Base-by-base conservation (phyloP, 2,113 vertebrate genomes). In the Charina bottae region DNA sequence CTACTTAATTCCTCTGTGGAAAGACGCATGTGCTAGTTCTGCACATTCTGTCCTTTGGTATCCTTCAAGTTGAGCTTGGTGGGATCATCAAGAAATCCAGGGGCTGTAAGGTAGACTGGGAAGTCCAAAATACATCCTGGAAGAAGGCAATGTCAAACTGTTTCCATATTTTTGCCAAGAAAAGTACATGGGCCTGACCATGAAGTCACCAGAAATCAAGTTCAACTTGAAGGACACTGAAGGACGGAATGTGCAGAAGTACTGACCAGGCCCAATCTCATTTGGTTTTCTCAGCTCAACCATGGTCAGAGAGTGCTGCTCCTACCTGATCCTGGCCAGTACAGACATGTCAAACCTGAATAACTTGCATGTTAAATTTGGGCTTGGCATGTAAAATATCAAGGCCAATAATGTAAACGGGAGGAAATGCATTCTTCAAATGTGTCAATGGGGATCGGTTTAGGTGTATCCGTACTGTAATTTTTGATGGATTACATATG, bases 1-100 rank as follows among this genome's bases (percentile, higher is more conserved):
- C 21, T 8, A 84, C 1, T 2, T 59, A 23, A 91, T 92, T 89
- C 93, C 23, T 26, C 59, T 42, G 33, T 1, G 91, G 88, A 24
- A 24, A 87, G 58, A 0, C 90, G 59, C n/a, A 42, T 46, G 56
- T 92, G 68, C 58, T 90, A 93, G 33, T 55, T 84, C 54, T 89
- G 28, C 26, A 62, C 28, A 88, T 8, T 10, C 8, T 42, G 83
- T 60, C 87, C 89, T 78, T 78, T 78, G 2, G 33, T 78, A 33
- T 78, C 72, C 72, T 78, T 78, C 33, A 78, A 37, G 15, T 9
- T 78, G 72, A 78, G 7, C 33, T 78, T 78, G 68, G 42, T 42
- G 33, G 33, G 72, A 42, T 21, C n/a, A 21, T 78, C 17, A 78
- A 78, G 72, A 78, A 78, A 78, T 42, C 33, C 72, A 78, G 33